Conservation (phyloP, 2,797 vertebrate species). For the Onychomys leucogaster region DNA sequence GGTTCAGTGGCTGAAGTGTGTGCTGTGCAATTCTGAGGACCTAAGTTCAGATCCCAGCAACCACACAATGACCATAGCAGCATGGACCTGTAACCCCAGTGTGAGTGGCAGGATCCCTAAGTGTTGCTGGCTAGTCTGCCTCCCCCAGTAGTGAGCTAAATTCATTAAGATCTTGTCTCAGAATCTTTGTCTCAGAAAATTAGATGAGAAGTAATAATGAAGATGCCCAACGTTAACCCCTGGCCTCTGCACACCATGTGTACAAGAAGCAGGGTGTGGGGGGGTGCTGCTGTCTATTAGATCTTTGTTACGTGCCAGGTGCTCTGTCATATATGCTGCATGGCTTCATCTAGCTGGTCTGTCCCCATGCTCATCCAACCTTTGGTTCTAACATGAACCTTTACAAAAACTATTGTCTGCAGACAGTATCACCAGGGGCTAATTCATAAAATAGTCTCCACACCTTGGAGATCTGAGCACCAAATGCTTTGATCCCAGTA, state of each 20-base stretch:
- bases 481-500: neutral
- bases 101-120: neutral
- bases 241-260: neutral
- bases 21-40: neutral
- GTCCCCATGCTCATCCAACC: rapidly evolving
- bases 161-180: neutral
- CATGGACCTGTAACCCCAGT: neutral
- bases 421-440: rapidly evolving
- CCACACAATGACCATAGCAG: neutral
- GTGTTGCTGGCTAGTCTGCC: neutral
- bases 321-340: rapidly evolving
- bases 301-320: rapidly evolving
- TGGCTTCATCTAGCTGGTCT: rapidly evolving
- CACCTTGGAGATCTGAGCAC: neutral
- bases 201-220: neutral
- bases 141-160: neutral
- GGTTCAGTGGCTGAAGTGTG: neutral
- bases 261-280: neutral
- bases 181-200: neutral
- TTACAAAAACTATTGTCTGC: neutral
- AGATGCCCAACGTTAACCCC: neutral
- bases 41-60: no score
- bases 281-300: neutral
- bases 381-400: neutral
- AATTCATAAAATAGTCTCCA: neutral